Percentiles rank a stretch among this genome's conserved stretches.
Conservation (phyloP, 2,888 invertebrate genomes). For the Tiliacea aurago region DNA sequence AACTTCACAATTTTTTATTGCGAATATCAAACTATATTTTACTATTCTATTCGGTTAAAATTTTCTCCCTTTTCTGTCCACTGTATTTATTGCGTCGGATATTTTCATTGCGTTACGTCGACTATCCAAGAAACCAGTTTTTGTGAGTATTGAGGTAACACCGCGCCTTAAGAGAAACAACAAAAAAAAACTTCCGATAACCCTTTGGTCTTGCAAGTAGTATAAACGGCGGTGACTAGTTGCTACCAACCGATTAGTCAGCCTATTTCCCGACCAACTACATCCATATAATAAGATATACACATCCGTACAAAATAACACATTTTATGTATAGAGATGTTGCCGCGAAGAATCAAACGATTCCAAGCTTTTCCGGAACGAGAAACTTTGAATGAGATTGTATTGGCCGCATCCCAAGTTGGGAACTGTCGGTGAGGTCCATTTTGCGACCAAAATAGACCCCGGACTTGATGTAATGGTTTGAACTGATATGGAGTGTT, state of each 20-base stretch:
- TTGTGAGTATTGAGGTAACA: no score
- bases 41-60: no score
- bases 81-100: no score
- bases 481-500: conserved; percentile 52
- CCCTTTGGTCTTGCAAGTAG: background rate
- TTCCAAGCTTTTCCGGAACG: conserved; percentile 73
- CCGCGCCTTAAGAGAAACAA: no score
- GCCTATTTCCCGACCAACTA: background rate
- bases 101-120: no score
- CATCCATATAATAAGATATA: conserved; percentile 9
- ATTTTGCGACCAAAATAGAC: conserved; percentile 58
- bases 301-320: conserved; percentile 29
- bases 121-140: no score
- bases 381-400: conserved; percentile 87
- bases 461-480: conserved; percentile 56
- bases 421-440: conserved; percentile 58
- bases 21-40: no score
- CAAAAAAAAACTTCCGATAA: background rate
- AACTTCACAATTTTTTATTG: no score
- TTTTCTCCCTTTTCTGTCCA: no score
- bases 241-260: background rate
- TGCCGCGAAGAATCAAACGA: conserved; percentile 65
- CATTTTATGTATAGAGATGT: conserved; percentile 43
- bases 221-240: background rate
- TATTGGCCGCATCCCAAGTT: conserved; percentile 87